These are phyloP conservation scores for Vannuccia rotundouncinata DNA, from an alignment of 2,888 invertebrate genomes.

Conservation along the genomic window DNA sequence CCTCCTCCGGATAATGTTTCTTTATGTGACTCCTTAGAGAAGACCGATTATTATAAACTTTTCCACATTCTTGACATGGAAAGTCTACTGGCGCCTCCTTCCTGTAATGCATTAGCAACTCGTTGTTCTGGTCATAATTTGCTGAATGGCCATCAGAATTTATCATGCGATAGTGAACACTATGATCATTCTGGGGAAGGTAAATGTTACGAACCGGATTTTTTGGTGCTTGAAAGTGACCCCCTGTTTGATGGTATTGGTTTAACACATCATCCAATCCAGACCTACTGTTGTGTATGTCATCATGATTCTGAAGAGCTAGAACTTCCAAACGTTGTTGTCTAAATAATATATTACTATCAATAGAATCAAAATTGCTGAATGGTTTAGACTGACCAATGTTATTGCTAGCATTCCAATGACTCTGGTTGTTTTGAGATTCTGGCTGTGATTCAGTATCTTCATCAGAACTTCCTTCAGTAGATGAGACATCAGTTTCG, in stretches of 20 bases:
- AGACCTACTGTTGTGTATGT: neutral
- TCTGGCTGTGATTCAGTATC: neutral
- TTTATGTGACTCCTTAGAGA: constrained; percentile 35
- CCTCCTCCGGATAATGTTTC: constrained; percentile 34
- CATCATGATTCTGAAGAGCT: neutral
- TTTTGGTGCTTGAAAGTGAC: neutral
- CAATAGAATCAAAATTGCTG: neutral
- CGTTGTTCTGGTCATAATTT: neutral
- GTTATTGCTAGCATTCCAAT: neutral
- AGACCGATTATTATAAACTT: constrained; percentile 35
- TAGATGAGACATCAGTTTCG: neutral
- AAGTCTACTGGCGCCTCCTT: constrained; percentile 4
- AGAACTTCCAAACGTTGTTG: neutral
- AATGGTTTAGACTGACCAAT: neutral
- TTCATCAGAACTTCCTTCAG: constrained; percentile 5
- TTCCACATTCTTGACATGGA: constrained; percentile 32
- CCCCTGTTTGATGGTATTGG: neutral
- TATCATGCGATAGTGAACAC: neutral
- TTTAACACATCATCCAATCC: neutral
- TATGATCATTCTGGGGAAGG: neutral
- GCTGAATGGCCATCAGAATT: neutral
- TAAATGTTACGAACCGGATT: neutral
- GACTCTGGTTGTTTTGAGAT: neutral
- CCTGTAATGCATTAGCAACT: neutral
- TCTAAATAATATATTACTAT: neutral